Percentiles rank a stretch among this genome's conserved stretches.
phyloP scores from a whole-genome alignment of 37 sponge, comb jelly and placozoan genomes.

The Beroe forskalii region DNA sequence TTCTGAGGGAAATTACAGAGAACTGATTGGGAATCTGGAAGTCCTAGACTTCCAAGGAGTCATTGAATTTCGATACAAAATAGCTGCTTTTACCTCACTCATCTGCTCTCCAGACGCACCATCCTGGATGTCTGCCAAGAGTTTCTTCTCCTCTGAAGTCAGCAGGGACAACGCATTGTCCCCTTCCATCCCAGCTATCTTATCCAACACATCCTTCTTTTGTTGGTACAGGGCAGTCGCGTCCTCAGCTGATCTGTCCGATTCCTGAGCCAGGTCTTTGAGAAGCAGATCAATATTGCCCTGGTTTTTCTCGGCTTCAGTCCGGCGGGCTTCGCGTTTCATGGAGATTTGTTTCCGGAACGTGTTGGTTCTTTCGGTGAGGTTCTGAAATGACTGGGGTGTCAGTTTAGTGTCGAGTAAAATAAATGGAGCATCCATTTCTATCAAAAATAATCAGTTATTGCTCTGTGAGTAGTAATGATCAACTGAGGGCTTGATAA shows the following conservation, averaged over 20 bases:
- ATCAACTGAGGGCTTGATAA: too few relatives aligned
- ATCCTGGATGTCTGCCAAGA: conserved; percentile 38
- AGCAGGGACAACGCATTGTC: background rate
- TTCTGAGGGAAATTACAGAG: too few relatives aligned
- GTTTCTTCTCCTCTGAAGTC: background rate
- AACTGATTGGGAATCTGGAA: too few relatives aligned
- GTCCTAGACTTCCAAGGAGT: too few relatives aligned
- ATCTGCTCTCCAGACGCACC: background rate
- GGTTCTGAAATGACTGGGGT: background rate
- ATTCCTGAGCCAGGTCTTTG: background rate
- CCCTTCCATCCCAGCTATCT: background rate
- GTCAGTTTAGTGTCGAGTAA: too few relatives aligned
- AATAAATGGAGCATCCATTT: too few relatives aligned
- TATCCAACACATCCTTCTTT: conserved; percentile 14
- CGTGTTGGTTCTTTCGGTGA: background rate
- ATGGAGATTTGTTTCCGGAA: background rate
- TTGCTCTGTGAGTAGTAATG: too few relatives aligned
- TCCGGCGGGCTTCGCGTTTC: background rate
- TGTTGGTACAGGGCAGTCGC: conserved; percentile 28
- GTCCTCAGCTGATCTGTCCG: background rate
- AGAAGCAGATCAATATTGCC: background rate
- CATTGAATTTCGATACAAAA: too few relatives aligned
- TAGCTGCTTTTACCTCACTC: too few relatives aligned
- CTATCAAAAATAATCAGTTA: too few relatives aligned
- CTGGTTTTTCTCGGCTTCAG: background rate